These are phyloP conservation scores for Zoanthus sansibaricus DNA, from an alignment of 92 coral and sea anemone genomes.

Conservation along the genomic window DNA sequence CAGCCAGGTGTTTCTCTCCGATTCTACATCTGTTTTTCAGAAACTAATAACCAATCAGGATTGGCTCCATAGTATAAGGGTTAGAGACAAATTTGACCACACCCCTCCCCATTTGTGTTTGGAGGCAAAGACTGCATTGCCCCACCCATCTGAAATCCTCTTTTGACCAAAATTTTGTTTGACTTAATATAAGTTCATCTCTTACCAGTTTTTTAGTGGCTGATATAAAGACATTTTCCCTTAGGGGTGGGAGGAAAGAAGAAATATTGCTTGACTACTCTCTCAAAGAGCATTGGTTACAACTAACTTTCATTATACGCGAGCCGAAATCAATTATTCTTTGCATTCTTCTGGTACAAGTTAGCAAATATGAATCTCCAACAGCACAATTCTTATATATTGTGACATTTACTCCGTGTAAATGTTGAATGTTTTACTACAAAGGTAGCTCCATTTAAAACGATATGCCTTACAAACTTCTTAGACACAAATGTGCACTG, in stretches of 20 bases:
- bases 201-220: not conserved
- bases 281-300: too few species aligned
- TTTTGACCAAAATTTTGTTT: not conserved
- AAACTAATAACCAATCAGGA: not conserved
- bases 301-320: too few species aligned
- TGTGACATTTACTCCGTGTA: too few species aligned
- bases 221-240: not conserved
- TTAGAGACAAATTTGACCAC: not conserved
- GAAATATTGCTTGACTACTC: not conserved
- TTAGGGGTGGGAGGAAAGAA: not conserved
- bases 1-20: not conserved
- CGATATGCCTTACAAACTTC: too few species aligned
- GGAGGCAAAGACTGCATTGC: not conserved
- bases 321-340: too few species aligned
- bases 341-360: too few species aligned
- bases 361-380: too few species aligned
- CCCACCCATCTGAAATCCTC: not conserved
- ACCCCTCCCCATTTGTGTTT: not conserved
- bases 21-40: slow-evolving; percentile 2
- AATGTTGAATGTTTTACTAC: too few species aligned
- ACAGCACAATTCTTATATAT: too few species aligned
- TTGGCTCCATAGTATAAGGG: not conserved
- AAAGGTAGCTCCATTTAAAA: too few species aligned
- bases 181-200: not conserved
- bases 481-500: too few species aligned